These are phyloP conservation scores for Acleris laterana DNA, from an alignment of 2,888 invertebrate genomes.

Conservation along the genomic window DNA sequence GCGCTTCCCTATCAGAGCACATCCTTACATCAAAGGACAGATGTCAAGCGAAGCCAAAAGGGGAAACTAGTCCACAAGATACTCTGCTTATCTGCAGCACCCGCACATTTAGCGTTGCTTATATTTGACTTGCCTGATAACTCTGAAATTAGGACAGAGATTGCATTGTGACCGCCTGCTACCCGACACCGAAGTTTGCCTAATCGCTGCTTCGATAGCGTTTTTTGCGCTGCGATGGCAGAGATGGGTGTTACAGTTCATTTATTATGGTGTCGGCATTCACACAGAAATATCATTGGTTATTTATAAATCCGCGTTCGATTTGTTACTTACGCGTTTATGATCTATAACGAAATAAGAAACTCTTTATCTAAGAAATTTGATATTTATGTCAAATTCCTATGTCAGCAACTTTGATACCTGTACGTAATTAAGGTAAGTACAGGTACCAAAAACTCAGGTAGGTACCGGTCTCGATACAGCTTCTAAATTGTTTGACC, in stretches of 20 bases:
- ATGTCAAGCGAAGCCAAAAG: slow-evolving; percentile 27
- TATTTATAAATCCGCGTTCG: too few species aligned
- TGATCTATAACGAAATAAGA: too few species aligned
- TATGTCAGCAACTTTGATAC: too few species aligned
- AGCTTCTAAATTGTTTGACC: too few species aligned
- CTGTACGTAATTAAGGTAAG: too few species aligned
- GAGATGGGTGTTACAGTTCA: slow-evolving; percentile 5
- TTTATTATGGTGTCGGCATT: slow-evolving; percentile 7
- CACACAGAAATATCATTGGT: background rate
- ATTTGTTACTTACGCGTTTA: too few species aligned
- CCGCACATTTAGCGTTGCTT: slow-evolving; percentile 55
- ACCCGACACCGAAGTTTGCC: slow-evolving; percentile 44
- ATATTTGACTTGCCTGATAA: slow-evolving; percentile 74
- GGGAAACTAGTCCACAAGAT: slow-evolving; percentile 48
- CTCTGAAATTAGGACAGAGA: slow-evolving; percentile 71
- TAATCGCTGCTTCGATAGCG: slow-evolving; percentile 45
- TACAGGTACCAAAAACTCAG: too few species aligned
- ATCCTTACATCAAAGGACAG: slow-evolving; percentile 5
- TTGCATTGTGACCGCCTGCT: slow-evolving; percentile 59
- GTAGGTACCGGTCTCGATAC: too few species aligned
- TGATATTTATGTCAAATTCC: too few species aligned
- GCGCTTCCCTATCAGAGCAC: background rate
- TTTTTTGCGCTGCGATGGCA: slow-evolving; percentile 37
- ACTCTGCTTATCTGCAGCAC: slow-evolving; percentile 54
- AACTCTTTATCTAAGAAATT: too few species aligned